A percentile compares a stretch with the other conserved stretches of the same genome.
Evolutionary conservation across 2,797 vertebrate genomes (phyloP).

Genomic region (Glossophaga mutica): DNA sequence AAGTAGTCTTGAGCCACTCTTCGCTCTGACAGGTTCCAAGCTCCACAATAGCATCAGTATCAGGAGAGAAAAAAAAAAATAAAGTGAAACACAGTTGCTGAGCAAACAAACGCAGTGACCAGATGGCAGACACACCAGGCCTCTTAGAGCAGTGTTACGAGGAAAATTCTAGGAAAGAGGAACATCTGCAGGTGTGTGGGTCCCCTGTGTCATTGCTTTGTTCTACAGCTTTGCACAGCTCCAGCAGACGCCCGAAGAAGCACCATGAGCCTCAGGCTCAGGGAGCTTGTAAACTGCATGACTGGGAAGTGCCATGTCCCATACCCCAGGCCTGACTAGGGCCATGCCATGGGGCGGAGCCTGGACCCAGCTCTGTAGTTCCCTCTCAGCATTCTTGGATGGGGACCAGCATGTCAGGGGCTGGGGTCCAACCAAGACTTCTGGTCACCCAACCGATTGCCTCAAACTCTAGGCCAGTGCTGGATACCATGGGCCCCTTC

Average conservation of each 20-base stretch:
- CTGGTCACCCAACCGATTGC: not conserved
- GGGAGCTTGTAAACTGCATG: not conserved
- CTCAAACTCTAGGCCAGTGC: not conserved
- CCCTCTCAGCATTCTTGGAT: not conserved
- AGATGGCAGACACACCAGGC: not conserved
- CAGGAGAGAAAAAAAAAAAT: not conserved
- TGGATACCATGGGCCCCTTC: not conserved
- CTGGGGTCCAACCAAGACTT: not conserved
- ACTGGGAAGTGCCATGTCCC: not conserved
- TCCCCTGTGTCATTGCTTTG: not conserved
- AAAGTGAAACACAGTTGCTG: not conserved
- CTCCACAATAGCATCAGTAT: not conserved
- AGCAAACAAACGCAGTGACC: not conserved
- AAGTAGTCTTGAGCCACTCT: not conserved
- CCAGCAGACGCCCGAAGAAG: not conserved
- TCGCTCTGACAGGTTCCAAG: not conserved
- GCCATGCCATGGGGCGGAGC: fast-evolving
- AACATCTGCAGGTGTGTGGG: fast-evolving
- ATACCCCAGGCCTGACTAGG: not conserved
- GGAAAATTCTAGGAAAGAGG: not conserved
- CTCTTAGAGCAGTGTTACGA: no score
- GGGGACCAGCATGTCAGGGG: not conserved
- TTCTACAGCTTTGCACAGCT: not conserved
- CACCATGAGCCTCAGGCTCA: not conserved
- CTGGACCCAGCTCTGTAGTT: not conserved